Conservation (phyloP, 2,888 invertebrate genomes). For the Charanyca ferruginea region DNA sequence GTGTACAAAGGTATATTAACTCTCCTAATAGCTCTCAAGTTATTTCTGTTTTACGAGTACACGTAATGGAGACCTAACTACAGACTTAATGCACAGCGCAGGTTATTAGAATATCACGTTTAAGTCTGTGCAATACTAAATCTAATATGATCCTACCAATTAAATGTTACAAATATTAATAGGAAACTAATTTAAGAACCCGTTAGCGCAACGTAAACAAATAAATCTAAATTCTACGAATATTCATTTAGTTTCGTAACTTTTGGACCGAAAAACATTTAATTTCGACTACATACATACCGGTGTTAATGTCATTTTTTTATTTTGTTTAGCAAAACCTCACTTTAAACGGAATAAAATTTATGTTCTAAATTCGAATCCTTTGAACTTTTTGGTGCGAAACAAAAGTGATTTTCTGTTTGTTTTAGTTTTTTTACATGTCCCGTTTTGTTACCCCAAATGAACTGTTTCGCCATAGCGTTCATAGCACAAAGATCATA, state of each 20-base stretch:
- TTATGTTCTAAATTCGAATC: constrained; percentile 55
- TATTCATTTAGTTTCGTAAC: constrained; percentile 41
- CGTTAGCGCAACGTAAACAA: constrained; percentile 46
- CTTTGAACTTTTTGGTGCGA: constrained; percentile 62
- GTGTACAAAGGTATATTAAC: constrained; percentile 47
- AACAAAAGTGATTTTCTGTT: constrained; percentile 48
- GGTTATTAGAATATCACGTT: constrained; percentile 5
- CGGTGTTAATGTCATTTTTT: constrained; percentile 16
- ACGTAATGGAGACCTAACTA: constrained; percentile 31
- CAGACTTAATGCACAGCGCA: constrained; percentile 8
- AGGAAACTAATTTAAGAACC: constrained; percentile 36
- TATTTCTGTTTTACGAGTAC: constrained; percentile 49
- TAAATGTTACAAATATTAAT: constrained; percentile 31
- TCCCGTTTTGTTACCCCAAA: constrained; percentile 41
- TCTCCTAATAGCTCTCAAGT: constrained; percentile 45
- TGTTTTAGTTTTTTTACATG: constrained; percentile 35
- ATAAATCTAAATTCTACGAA: constrained; percentile 47
- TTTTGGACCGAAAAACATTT: constrained; percentile 25
- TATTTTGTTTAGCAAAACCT: constrained; percentile 35
- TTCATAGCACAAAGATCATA: constrained; percentile 46
- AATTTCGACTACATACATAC: constrained; percentile 2
- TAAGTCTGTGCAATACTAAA: constrained; percentile 10
- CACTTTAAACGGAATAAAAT: constrained; percentile 47
- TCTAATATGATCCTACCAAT: constrained; percentile 23
- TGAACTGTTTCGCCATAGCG: constrained; percentile 39